Evolutionary conservation across 2,888 invertebrate species (phyloP), one percentile per base, ranked within the genome.

Genomic region (Papilio protenor): DNA sequence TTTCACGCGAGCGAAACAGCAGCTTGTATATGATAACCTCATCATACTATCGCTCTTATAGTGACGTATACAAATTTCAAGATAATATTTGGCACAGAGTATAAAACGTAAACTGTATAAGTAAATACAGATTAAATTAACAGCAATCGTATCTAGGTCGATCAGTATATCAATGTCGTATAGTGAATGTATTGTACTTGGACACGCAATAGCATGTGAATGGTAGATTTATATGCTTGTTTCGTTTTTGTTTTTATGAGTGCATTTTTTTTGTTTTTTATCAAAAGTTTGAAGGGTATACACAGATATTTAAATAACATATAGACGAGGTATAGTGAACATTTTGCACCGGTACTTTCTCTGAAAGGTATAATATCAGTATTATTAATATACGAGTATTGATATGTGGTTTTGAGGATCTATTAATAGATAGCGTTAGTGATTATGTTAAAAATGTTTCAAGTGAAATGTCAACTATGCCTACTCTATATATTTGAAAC

Each of bases 91-190:
- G 55, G 18, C 2, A 55, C 55, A 55, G 57, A 45, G 40, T 40
- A 40, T 40, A 40, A 40, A 33, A 33, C 18, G 64, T 64, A 64
- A 64, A 27, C 11, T 18, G 11, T 33, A 8, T 33, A 64, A 64
- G 27, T 33, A 16, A 64, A 64, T 64, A 64, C 64, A 33, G 64
- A 27, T 57, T 47, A 12, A 16, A 64, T 77, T 21, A 64, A 33
- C 18, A 45, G 70, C 49, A 47, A 70, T n/a, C 21, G 18, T 64
- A 72, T 72, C 55, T 78, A 21, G 75, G 75, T 78, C 78, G 72
- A 40, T 75, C 64, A 45, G 52, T 78, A 72, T 78, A 75, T 78
- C 78, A 78, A 78, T 75, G 76, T 73, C 73, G 69, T 59, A 16
- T 8, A 69, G 76, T 57, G 73, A 78, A 73, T 18, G 69, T 73